Percentiles rank a stretch among this genome's conserved stretches.
phyloP scores from a whole-genome alignment of 2,797 vertebrate genomes.

The Silurus aristotelis region DNA sequence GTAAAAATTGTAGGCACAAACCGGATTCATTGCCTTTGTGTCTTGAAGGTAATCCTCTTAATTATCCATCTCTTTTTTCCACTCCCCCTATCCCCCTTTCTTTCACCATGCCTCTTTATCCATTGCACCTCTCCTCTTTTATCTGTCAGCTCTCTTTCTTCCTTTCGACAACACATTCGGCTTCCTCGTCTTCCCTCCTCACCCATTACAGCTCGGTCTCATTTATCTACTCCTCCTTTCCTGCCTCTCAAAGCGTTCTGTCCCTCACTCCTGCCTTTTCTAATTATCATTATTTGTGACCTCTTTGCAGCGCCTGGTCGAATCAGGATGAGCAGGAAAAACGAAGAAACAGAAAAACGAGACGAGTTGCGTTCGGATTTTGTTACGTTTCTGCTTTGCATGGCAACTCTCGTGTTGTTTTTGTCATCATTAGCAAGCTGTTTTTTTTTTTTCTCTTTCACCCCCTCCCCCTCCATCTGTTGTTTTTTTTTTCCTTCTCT shows the following conservation, averaged over 20 bases:
- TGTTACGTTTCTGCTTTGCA: background rate
- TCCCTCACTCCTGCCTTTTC: constrained; percentile 53
- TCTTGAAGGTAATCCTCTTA: background rate
- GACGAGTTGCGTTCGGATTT: background rate
- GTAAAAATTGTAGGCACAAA: background rate
- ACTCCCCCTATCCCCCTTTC: constrained; percentile 22
- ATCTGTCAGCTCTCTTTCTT: constrained; percentile 27
- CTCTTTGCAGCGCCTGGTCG: constrained; percentile 24
- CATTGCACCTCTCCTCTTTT: constrained; percentile 34
- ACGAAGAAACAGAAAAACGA: constrained; percentile 40
- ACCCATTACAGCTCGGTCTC: constrained; percentile 60
- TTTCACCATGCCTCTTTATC: constrained; percentile 20
- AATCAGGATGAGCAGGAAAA: constrained; percentile 51
- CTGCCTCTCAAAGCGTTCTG: constrained; percentile 29
- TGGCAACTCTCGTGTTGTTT: constrained; percentile 7
- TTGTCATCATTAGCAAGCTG: constrained; percentile 11
- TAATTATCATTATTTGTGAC: constrained; percentile 44
- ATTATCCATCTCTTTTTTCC: constrained; percentile 14
- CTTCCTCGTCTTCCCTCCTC: constrained; percentile 30
- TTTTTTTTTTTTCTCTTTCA: background rate
- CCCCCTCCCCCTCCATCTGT: background rate
- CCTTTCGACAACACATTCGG: constrained; percentile 21
- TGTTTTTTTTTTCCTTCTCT: background rate
- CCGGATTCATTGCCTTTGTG: background rate
- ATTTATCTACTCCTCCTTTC: constrained; percentile 53